Conservation (phyloP, 92 coral and sea anemone species). For the Parazoanthus swiftii region DNA sequence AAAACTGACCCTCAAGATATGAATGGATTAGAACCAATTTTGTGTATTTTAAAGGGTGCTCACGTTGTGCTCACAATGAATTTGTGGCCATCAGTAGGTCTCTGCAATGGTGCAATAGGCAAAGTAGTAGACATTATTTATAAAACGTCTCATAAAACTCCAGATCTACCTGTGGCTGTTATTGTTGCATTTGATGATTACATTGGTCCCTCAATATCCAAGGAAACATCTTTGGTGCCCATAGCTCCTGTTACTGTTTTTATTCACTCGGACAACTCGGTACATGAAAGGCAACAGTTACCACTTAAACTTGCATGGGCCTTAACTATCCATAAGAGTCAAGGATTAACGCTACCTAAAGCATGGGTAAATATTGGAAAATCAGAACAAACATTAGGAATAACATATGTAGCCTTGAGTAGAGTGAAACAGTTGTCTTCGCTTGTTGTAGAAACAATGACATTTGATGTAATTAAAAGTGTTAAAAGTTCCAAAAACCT, state of each 20-base stretch:
- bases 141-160: conserved; percentile 51
- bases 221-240: conserved; percentile 57
- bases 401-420: conserved; percentile 53
- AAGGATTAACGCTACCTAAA: conserved; percentile 52
- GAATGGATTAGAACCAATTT: conserved; percentile 51
- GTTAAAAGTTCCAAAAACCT: conserved; percentile 41
- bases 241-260: conserved; percentile 57
- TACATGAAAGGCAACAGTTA: conserved; percentile 54
- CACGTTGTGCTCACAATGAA: conserved; percentile 59
- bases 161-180: conserved; percentile 64
- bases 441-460: conserved; percentile 52
- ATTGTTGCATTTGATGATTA: conserved; percentile 57
- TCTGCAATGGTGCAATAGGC: conserved; percentile 50
- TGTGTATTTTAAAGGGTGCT: conserved; percentile 43
- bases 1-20: conserved; percentile 55
- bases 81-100: conserved; percentile 64
- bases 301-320: conserved; percentile 56
- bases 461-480: conserved; percentile 48
- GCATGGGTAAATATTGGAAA: conserved; percentile 56
- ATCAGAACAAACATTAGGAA: conserved; percentile 54
- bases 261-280: conserved; percentile 38
- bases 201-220: conserved; percentile 55
- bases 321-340: conserved; percentile 55
- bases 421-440: conserved; percentile 54
- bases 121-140: conserved; percentile 51